Conservation (phyloP, 2,888 invertebrate genomes). For the Aricia artaxerxes region DNA sequence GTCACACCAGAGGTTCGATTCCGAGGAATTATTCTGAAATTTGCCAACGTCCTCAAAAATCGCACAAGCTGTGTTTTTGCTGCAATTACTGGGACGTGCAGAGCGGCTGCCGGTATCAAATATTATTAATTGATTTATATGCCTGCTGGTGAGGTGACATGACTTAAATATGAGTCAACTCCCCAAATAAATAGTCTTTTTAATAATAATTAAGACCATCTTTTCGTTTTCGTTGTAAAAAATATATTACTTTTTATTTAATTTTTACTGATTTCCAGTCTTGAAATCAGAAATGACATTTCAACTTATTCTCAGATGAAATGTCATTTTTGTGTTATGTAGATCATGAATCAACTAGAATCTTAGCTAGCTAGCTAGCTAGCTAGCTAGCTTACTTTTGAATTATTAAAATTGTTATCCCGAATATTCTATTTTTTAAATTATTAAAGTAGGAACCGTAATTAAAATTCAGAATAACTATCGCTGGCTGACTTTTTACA, state of each 20-base stretch:
- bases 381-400: too few species aligned
- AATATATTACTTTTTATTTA: too few species aligned
- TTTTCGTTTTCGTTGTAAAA: constrained; percentile 63
- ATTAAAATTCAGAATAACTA: not conserved
- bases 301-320: too few species aligned
- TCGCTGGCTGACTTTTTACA: not conserved
- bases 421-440: too few species aligned
- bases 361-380: too few species aligned
- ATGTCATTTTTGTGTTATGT: too few species aligned
- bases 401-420: too few species aligned
- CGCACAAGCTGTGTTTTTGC: constrained; percentile 74
- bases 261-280: too few species aligned
- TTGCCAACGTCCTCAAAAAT: constrained; percentile 75
- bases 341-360: too few species aligned
- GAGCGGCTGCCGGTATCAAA: constrained; percentile 67
- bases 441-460: not conserved
- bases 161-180: constrained; percentile 74
- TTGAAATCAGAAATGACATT: too few species aligned
- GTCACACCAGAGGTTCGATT: constrained; percentile 39
- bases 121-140: constrained; percentile 74
- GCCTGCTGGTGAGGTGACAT: constrained; percentile 62
- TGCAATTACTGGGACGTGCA: constrained; percentile 73
- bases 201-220: constrained; percentile 58
- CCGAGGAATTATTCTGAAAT: constrained; percentile 66
- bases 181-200: constrained; percentile 69